phyloP scores from a whole-genome alignment of 2,113 vertebrate genomes.

The Pogona vitticeps region DNA sequence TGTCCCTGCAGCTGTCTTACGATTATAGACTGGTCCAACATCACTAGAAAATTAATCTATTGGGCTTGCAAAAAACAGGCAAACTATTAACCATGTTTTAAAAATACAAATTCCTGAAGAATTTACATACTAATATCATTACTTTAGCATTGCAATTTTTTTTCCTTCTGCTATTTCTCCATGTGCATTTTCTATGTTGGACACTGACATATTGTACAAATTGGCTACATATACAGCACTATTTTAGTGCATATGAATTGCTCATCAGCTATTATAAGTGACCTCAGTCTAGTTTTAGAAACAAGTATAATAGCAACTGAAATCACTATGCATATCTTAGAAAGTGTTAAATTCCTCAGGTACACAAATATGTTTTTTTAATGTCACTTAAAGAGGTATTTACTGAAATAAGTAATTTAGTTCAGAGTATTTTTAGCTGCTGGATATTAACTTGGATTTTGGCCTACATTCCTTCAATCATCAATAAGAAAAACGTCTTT shows the following conservation, averaged over 20 bases:
- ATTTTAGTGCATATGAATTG: neutral
- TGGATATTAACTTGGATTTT: slow-evolving; percentile 40
- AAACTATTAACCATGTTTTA: neutral
- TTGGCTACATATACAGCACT: neutral
- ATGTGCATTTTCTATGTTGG: neutral
- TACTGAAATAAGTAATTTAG: slow-evolving; percentile 53
- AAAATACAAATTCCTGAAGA: neutral
- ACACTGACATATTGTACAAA: neutral
- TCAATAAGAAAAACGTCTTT: slow-evolving; percentile 55
- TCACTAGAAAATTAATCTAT: too few relatives aligned
- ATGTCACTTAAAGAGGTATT: slow-evolving; percentile 28
- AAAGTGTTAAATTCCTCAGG: neutral
- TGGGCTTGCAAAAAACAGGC: neutral
- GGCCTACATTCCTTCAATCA: slow-evolving; percentile 58
- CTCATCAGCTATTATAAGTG: neutral
- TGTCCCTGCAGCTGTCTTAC: too few relatives aligned
- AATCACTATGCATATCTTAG: neutral
- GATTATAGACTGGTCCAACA: too few relatives aligned
- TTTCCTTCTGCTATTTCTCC: neutral
- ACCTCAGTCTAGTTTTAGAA: slow-evolving; percentile 3
- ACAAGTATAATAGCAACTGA: neutral
- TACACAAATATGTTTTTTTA: neutral
- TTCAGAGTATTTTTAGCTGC: slow-evolving; percentile 37
- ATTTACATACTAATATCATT: neutral
- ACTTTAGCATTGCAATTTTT: neutral